phyloP scores from a whole-genome alignment of 2,888 invertebrate genomes.

The Epirrhoe tristata region DNA sequence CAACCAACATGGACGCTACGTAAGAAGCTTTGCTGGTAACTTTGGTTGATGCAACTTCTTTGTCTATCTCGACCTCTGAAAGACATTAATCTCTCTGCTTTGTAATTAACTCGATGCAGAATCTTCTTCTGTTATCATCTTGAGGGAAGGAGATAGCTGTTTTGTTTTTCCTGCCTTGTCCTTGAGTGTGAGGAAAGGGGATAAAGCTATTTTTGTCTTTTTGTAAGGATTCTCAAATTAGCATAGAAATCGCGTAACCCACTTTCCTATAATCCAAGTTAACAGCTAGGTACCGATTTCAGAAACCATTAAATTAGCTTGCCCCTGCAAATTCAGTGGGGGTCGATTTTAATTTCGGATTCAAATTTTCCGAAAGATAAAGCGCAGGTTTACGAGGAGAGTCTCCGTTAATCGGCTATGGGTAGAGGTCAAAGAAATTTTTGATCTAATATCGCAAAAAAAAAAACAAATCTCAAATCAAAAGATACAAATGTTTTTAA shows the following conservation, averaged over 20 bases:
- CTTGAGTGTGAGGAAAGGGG: neutral
- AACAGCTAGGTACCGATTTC: slow-evolving; percentile 48
- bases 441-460: neutral
- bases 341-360: slow-evolving; percentile 61
- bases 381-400: slow-evolving; percentile 60
- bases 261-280: slow-evolving; percentile 43
- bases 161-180: neutral
- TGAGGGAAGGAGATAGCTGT: neutral
- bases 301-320: slow-evolving; percentile 55
- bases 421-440: slow-evolving; percentile 7
- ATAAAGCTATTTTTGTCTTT: slow-evolving; percentile 1
- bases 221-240: slow-evolving; percentile 29
- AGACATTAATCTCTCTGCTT: slow-evolving; percentile 12
- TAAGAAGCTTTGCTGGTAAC: neutral
- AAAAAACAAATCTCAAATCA: neutral
- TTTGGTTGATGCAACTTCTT: neutral
- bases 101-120: slow-evolving; percentile 14
- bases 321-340: slow-evolving; percentile 59
- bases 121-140: neutral
- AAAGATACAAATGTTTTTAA: too few species aligned
- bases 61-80: slow-evolving; percentile 3
- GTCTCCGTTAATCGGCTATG: slow-evolving; percentile 16
- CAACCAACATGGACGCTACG: neutral
- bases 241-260: slow-evolving; percentile 38
- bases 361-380: slow-evolving; percentile 76